Percentiles rank a stretch among this genome's conserved stretches.
Conservation (phyloP, 2,888 invertebrate genomes). For the Amphipoea lucens region DNA sequence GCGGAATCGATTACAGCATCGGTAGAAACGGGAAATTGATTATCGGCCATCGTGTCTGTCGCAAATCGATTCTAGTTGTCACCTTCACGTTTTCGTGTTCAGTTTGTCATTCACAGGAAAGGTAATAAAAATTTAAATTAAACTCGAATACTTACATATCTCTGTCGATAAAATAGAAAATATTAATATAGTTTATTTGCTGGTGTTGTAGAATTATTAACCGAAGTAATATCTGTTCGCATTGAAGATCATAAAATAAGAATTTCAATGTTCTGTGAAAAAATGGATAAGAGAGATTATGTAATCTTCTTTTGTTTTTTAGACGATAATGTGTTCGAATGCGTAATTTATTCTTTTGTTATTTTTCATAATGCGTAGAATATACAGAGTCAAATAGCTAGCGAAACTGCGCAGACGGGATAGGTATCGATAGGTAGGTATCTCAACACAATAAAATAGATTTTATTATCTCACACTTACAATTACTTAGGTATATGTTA, state of each 20-base stretch:
- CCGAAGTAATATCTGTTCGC: conserved; percentile 7
- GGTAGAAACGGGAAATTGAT: conserved; percentile 83
- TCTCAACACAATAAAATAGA: neutral
- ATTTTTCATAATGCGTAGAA: neutral
- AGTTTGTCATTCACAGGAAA: conserved; percentile 55
- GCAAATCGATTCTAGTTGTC: conserved; percentile 88
- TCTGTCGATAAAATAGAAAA: conserved; percentile 40
- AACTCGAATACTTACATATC: conserved; percentile 39
- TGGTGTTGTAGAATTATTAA: conserved; percentile 20
- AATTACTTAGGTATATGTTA: too few species aligned
- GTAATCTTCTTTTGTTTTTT: conserved; percentile 10
- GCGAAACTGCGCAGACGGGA: neutral
- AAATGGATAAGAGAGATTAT: neutral
- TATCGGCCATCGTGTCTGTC: conserved; percentile 85
- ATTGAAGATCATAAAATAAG: conserved; percentile 1
- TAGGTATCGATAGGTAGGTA: neutral
- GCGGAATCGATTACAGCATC: conserved; percentile 82
- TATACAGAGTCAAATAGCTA: neutral
- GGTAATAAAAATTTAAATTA: conserved; percentile 56
- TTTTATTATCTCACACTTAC: neutral
- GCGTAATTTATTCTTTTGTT: conserved; percentile 22
- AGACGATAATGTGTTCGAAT: neutral
- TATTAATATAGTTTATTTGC: conserved; percentile 19
- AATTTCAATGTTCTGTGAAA: conserved; percentile 9
- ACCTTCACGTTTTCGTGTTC: conserved; percentile 79